Percentiles rank a stretch among this genome's conserved stretches.
These are phyloP conservation scores for Dasysyrphus albostriatus DNA, from an alignment of 2,888 invertebrate genomes.

Conservation along the genomic window DNA sequence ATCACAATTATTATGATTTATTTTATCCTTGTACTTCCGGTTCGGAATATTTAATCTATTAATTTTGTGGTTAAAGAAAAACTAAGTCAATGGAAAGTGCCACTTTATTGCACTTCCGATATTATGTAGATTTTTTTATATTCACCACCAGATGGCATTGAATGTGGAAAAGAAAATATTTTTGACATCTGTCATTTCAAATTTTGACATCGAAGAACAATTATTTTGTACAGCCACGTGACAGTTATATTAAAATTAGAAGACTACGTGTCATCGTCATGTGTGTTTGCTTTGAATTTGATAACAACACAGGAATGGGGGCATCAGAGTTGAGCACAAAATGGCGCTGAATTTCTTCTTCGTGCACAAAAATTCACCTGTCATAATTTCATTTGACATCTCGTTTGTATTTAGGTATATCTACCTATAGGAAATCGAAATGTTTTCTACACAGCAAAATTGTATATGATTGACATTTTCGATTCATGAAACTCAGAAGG, in stretches of 20 bases:
- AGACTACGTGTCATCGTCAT: constrained; percentile 13
- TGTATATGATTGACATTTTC: constrained; percentile 17
- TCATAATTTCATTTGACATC: constrained; percentile 18
- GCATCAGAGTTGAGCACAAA: neutral
- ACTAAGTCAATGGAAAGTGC: constrained; percentile 10
- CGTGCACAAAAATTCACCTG: neutral
- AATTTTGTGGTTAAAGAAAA: constrained; percentile 12
- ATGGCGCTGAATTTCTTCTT: neutral
- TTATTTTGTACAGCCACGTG: neutral
- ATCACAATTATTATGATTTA: constrained; percentile 2
- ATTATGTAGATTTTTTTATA: neutral
- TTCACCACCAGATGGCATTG: constrained; percentile 22
- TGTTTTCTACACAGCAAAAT: neutral
- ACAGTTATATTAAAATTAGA: constrained; percentile 36
- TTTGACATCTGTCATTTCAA: constrained; percentile 38
- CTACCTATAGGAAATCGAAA: constrained; percentile 8
- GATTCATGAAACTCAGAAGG: constrained; percentile 1
- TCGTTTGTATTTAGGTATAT: neutral
- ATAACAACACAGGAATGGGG: neutral
- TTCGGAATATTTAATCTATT: constrained; percentile 10
- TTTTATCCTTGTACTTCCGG: constrained; percentile 8
- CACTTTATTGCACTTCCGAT: constrained; percentile 24
- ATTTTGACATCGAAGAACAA: constrained; percentile 12
- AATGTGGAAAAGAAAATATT: neutral
- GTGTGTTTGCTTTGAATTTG: constrained; percentile 9